phyloP scores from a whole-genome alignment of 2,113 vertebrate species.

The Crocuta crocuta region DNA sequence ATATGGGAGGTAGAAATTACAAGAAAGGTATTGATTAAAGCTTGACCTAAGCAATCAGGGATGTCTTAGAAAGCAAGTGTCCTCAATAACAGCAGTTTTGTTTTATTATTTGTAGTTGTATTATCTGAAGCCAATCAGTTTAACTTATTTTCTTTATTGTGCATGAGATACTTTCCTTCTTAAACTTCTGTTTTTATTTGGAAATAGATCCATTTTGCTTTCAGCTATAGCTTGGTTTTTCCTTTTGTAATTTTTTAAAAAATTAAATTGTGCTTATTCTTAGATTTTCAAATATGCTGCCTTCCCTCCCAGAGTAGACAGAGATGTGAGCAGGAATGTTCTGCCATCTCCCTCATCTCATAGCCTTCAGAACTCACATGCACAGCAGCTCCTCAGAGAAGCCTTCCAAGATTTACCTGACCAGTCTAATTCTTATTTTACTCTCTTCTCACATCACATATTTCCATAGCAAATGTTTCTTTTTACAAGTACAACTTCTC shows the following conservation, averaged over 20 bases:
- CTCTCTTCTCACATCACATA: background rate
- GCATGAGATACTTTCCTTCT: background rate
- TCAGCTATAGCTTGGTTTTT: background rate
- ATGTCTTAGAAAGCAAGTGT: constrained; percentile 6
- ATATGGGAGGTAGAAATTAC: background rate
- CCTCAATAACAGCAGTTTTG: background rate
- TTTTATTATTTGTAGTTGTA: background rate
- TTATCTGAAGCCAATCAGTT: background rate
- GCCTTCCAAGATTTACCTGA: background rate
- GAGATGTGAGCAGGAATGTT: background rate
- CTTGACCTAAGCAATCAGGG: background rate
- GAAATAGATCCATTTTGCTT: constrained; percentile 2
- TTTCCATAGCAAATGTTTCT: background rate
- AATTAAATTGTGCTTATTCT: background rate
- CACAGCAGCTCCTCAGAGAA: background rate
- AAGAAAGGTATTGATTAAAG: background rate
- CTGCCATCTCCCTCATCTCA: background rate
- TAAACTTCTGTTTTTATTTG: background rate
- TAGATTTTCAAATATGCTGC: background rate
- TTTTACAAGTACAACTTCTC: background rate
- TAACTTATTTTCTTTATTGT: constrained; percentile 19
- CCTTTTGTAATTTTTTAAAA: background rate
- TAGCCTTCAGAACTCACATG: background rate
- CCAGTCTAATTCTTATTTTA: background rate
- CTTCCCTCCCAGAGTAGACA: background rate